Evolutionary conservation across 2,113 vertebrate genomes (phyloP), one percentile per base, ranked within the genome.

Genomic region (Prolemur simus): DNA sequence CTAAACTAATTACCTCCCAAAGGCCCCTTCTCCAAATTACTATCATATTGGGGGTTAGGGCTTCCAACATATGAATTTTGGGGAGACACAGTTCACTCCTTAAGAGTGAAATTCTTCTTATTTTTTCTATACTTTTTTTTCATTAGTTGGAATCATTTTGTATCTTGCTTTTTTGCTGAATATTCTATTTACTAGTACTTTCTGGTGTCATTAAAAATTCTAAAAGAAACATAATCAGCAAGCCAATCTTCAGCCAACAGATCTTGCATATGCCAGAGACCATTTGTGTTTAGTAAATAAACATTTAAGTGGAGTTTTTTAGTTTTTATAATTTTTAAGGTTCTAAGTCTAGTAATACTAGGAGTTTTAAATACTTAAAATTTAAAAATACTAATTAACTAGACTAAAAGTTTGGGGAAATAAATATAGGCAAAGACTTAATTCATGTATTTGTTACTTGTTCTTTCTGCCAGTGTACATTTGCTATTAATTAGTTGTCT

Each of bases 351-450:
- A 74, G 4, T 94, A 74, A 83, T 91, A 58, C 54, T 92, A 32
- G 73, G 66, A 76, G 8, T 73, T 95, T 91, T 32, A 97, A 87
- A 69, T 96, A 92, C 6, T 52, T 91, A 15, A 12, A 71, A 69
- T n/a, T 95, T 83, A 63, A 94, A 95, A 91, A 87, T 91, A 52
- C n/a, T 76, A 92, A 81, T 74, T 94, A 94, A 66, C 25, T 95
- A 60, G 60, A 91, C 29, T 29, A 56, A 68, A 63, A 90, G 14
- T 82, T 96, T 95, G 21, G 58, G 63, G 25, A 69, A 83, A 45
- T 83, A 89, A 89, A 86, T 87, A 60, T 37, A 68, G 83, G 34
- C 47, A 78, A 76, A 78, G 12, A 93, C 88, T 76, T 74, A 83
- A 81, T 94, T 78, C 12, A 37, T 56, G 6, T 89, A 23, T 89